Percentiles rank a stretch among this genome's conserved stretches.
Evolutionary conservation across 2,888 invertebrate species (phyloP).

Genomic region (Cinara cedri): DNA sequence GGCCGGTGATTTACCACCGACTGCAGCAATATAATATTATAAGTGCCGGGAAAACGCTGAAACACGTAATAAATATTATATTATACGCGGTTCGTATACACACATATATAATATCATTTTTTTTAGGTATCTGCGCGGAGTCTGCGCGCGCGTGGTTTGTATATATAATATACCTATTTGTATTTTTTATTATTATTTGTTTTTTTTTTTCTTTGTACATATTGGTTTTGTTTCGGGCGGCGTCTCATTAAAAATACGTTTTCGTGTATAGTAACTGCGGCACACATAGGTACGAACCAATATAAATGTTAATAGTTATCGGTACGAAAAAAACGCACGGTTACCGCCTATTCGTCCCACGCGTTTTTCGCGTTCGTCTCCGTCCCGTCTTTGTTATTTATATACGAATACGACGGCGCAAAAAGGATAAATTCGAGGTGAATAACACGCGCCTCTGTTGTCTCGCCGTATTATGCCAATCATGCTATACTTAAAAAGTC

Average conservation of each 20-base stretch:
- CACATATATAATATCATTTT: slow-evolving; percentile 3
- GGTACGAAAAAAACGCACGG: not conserved
- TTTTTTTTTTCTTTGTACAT: too few species aligned
- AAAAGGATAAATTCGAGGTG: too few species aligned
- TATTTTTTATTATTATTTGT: not conserved
- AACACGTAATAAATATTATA: slow-evolving; percentile 45
- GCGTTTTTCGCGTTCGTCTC: not conserved
- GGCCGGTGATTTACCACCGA: slow-evolving; percentile 54
- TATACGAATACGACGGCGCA: not conserved
- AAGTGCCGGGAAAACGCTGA: slow-evolving; percentile 45
- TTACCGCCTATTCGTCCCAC: slow-evolving; percentile 4
- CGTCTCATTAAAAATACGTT: slow-evolving; percentile 54
- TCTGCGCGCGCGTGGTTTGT: not conserved
- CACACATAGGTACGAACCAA: slow-evolving; percentile 8
- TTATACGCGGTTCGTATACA: not conserved
- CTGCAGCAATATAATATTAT: not conserved
- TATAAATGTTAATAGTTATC: slow-evolving; percentile 54
- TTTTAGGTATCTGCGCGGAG: not conserved
- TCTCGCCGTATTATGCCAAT: too few species aligned
- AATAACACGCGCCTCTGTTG: too few species aligned
- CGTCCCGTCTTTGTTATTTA: not conserved
- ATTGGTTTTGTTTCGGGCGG: slow-evolving; percentile 40
- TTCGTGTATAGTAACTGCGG: not conserved
- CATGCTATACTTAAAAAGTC: too few species aligned
- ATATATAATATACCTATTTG: slow-evolving; percentile 2